Evolutionary conservation across 2,888 invertebrate genomes (phyloP), one percentile per base, ranked within the genome.

Genomic region (Masnerella sp.): DNA sequence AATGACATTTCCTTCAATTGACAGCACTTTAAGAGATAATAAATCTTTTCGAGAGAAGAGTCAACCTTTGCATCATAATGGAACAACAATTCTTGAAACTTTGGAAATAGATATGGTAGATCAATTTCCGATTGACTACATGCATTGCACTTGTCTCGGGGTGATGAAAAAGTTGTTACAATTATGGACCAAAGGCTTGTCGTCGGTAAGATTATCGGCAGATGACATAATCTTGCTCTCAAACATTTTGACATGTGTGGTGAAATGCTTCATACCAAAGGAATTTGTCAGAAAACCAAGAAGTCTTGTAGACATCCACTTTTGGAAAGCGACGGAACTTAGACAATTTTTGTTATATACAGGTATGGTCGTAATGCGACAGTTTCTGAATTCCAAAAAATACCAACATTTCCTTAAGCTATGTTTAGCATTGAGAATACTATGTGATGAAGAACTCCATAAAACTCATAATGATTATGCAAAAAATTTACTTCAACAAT

Each of bases 271-370:
- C 17, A 54, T 54, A 14, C 54, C 54, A 28, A 54, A n/a, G n/a
- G n/a, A n/a, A n/a, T n/a, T n/a, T n/a, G n/a, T n/a, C n/a, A n/a
- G n/a, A n/a, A n/a, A n/a, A 32, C 65, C 45, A 9, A 17, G 47
- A 28, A 54, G 12, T 30, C n/a, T 65, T 8, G 15, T 51, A 18
- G 43, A 54, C 12, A 20, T 20, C 47, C 70, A 64, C 8, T 77
- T 74, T 43, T 81, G 36, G 59, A 81, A 80, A 62, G 79, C 79
- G 8, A 81, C 81, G 8, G 79, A 82, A 51, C 71, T 77, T 17
- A 68, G 43, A 5, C 59, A 59, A 20, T n/a, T n/a, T n/a, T n/a
- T n/a, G n/a, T n/a, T n/a, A n/a, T n/a, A n/a, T n/a, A n/a, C n/a
- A n/a, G n/a, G 59, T 17, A 36, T 47, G 15, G 47, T 47, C 9